Percentiles rank a stretch among this genome's conserved stretches.
These are phyloP conservation scores for Leucoraja erinaceus DNA, from an alignment of 2,113 vertebrate species.

Conservation along the genomic window DNA sequence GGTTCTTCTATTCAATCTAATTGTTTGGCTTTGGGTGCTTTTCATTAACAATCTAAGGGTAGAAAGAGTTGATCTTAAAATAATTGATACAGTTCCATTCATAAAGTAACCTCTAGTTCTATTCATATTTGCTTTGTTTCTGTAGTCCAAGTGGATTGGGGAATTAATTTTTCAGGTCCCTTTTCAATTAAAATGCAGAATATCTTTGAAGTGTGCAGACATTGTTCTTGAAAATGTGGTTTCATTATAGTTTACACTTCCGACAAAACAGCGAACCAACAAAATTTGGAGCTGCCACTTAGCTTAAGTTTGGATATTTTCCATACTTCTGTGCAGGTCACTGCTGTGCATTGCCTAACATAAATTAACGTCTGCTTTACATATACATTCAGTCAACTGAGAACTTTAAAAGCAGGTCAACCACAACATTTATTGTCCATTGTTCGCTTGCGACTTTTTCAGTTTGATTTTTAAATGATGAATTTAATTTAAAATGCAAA, in stretches of 20 bases:
- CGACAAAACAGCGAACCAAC: neutral
- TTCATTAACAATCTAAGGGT: neutral
- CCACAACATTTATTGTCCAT: conserved; percentile 24
- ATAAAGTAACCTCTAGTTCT: neutral
- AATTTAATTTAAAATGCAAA: neutral
- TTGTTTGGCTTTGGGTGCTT: neutral
- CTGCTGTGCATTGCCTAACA: conserved; percentile 15
- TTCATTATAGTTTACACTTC: neutral
- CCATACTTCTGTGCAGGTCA: neutral
- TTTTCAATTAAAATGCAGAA: neutral
- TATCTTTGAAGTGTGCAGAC: neutral
- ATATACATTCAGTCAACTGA: conserved; percentile 5
- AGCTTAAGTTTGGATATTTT: no score
- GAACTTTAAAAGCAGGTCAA: conserved; percentile 18
- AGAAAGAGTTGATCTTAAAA: neutral
- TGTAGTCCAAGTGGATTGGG: neutral
- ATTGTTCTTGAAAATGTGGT: neutral
- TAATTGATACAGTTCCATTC: neutral
- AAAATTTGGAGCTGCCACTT: neutral
- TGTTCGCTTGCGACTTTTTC: neutral
- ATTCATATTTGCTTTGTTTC: neutral
- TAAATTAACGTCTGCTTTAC: neutral
- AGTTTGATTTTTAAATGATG: conserved; percentile 9
- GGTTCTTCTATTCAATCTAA: neutral
- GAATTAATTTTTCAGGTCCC: neutral